Conservation (phyloP, 2,113 vertebrate genomes). For the Myrmecophaga tridactyla region DNA sequence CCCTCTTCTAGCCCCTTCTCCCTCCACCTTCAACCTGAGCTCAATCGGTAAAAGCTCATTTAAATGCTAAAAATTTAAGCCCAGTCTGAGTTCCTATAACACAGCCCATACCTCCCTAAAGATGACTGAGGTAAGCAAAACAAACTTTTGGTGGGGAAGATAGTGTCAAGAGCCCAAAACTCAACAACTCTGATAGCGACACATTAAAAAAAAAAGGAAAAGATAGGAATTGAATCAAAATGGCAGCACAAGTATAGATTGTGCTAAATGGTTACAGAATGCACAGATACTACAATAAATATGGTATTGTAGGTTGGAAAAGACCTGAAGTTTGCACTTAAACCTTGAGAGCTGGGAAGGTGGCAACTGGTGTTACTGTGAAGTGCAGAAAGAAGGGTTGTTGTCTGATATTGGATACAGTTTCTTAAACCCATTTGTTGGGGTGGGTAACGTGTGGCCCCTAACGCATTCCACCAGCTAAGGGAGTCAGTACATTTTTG, state of each 20-base stretch:
- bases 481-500: not conserved
- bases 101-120: accelerated
- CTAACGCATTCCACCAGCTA: not conserved
- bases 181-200: not conserved
- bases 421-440: not conserved
- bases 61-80: not conserved
- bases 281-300: not conserved
- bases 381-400: not conserved
- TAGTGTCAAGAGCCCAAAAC: not conserved
- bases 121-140: not conserved
- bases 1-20: not conserved
- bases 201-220: not conserved
- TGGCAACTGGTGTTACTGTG: not conserved
- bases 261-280: not conserved
- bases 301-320: not conserved
- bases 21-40: not conserved
- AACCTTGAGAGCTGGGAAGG: not conserved
- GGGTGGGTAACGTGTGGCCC: not conserved
- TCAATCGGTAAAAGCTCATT: not conserved
- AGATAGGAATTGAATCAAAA: not conserved
- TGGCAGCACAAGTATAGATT: not conserved
- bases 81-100: accelerated
- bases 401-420: not conserved
- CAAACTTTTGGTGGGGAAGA: not conserved
- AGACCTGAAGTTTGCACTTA: not conserved